phyloP scores from a whole-genome alignment of 1,140 invertebrate genomes.

The Semibalanus balanoides region DNA sequence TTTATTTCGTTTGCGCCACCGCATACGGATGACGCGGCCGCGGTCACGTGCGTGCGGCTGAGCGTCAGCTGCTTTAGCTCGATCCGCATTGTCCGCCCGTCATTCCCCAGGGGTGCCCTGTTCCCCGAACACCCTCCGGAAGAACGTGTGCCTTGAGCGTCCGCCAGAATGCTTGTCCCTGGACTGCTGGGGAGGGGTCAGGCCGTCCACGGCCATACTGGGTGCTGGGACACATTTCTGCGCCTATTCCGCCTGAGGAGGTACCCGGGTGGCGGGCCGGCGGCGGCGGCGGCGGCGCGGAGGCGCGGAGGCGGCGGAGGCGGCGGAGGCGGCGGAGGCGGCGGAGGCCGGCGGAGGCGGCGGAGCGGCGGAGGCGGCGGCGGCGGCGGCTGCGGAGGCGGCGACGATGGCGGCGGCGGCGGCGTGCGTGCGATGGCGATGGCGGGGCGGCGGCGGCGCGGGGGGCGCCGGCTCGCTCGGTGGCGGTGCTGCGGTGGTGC shows the following conservation, averaged over 20 bases:
- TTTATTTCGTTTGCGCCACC: neutral
- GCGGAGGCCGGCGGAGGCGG: too few relatives aligned
- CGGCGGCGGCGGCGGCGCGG: too few relatives aligned
- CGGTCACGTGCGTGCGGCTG: slow-evolving; percentile 8
- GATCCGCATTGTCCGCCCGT: slow-evolving; percentile 10
- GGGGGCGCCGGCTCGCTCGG: too few relatives aligned
- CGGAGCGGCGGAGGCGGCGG: too few relatives aligned
- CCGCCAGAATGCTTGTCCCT: neutral
- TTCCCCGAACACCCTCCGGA: neutral
- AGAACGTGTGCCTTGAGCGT: neutral
- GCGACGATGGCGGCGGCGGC: too few relatives aligned
- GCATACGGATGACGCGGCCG: slow-evolving; percentile 10
- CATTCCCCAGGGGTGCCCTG: slow-evolving; percentile 1
- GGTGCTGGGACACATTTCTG: neutral
- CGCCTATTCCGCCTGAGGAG: neutral
- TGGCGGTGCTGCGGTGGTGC: neutral
- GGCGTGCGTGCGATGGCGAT: too few relatives aligned
- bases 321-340: too few relatives aligned
- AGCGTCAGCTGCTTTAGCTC: slow-evolving; percentile 11
- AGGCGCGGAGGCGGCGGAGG: too few relatives aligned
- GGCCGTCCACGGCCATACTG: neutral
- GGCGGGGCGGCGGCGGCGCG: too few relatives aligned
- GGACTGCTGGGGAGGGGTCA: neutral
- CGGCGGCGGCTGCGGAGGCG: too few relatives aligned
- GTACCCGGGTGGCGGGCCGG: too few relatives aligned